Conservation (phyloP, 2,113 vertebrate genomes). For the Pollachius pollachius region DNA sequence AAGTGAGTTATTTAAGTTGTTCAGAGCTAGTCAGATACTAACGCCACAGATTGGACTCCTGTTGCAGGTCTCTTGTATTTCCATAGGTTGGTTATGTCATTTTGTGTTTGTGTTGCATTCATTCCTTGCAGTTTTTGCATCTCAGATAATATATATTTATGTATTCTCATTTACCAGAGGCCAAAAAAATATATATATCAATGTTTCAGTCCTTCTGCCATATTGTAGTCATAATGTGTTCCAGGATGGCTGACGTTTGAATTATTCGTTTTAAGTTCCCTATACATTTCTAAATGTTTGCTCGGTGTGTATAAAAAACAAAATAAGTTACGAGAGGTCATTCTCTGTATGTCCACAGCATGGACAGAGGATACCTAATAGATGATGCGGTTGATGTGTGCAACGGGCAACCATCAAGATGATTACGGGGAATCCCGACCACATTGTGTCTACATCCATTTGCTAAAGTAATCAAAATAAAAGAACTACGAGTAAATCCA, state of each 20-base stretch:
- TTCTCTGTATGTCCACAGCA: too few species aligned
- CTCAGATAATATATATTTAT: background rate
- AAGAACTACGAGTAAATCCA: constrained; percentile 33
- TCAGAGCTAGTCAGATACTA: constrained; percentile 45
- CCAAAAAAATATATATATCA: background rate
- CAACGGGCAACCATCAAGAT: too few species aligned
- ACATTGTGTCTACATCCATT: background rate
- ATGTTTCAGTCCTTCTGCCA: constrained; percentile 15
- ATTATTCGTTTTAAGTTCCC: constrained; percentile 43
- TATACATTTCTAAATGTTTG: constrained; percentile 45
- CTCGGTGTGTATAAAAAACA: background rate
- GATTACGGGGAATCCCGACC: too few species aligned
- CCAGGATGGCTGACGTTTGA: constrained; percentile 38
- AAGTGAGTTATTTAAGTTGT: constrained; percentile 64
- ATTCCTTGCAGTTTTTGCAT: background rate
- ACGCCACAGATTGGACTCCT: background rate
- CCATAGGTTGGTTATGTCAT: too few species aligned
- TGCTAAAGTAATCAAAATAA: constrained; percentile 24
- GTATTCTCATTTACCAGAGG: background rate
- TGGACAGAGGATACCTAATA: too few species aligned
- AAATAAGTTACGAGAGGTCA: too few species aligned
- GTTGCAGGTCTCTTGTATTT: background rate
- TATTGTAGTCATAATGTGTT: constrained; percentile 25
- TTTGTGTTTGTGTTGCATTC: background rate
- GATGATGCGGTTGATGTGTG: too few species aligned